Evolutionary conservation across 2,888 invertebrate genomes (phyloP).

Genomic region (Pristionchus mayeri): DNA sequence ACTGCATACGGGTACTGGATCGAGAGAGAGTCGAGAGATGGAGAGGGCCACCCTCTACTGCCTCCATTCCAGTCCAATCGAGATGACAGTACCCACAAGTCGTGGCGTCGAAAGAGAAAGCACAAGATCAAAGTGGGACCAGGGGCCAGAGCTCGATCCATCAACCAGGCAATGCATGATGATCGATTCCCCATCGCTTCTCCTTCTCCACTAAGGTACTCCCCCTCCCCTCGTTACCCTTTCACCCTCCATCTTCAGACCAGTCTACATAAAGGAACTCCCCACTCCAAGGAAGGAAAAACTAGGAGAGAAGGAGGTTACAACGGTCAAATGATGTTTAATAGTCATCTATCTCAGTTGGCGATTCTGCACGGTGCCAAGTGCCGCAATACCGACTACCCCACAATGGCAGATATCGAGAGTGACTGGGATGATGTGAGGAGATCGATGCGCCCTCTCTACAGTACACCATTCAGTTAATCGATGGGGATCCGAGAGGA

Average conservation of each 20-base stretch:
- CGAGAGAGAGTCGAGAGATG: background rate
- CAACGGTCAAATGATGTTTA: background rate
- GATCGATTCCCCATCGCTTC: constrained; percentile 21
- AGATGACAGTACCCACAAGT: background rate
- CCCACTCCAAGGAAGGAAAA: constrained; percentile 28
- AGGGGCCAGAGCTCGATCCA: constrained; percentile 12
- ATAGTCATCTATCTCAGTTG: constrained; percentile 3
- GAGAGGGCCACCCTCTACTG: background rate
- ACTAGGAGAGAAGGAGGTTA: constrained; percentile 30
- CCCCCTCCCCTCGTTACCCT: background rate
- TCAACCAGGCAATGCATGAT: constrained; percentile 1
- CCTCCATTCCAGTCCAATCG: background rate
- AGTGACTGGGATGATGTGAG: constrained; percentile 40
- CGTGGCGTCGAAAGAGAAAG: background rate
- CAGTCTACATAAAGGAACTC: background rate
- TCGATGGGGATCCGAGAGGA: constrained; percentile 16
- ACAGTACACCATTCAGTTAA: background rate
- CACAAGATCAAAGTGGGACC: background rate
- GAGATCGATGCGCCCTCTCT: background rate
- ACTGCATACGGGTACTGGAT: background rate
- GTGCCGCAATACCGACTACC: constrained; percentile 31
- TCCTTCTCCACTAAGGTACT: background rate
- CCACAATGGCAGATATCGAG: constrained; percentile 39
- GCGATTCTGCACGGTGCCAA: constrained; percentile 2
- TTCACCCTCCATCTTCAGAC: background rate